These are phyloP conservation scores for Gopherus evgoodei DNA, from an alignment of 2,113 vertebrate genomes.

Conservation along the genomic window DNA sequence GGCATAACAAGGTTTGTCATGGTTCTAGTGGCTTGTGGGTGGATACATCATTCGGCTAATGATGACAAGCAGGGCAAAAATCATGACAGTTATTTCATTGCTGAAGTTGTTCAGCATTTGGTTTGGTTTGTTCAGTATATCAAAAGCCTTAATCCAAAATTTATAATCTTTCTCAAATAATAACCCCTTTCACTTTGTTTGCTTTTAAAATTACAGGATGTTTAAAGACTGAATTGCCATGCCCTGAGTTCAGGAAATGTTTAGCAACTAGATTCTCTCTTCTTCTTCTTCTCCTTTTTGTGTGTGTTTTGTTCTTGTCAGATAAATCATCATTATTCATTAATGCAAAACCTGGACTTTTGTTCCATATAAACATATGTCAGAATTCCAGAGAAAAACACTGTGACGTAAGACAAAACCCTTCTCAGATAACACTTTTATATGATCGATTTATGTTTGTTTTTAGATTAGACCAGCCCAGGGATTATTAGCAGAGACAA, in stretches of 20 bases:
- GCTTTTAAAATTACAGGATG: neutral
- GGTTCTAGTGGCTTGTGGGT: slow-evolving; percentile 6
- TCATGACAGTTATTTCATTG: slow-evolving; percentile 10
- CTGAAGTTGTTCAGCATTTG: neutral
- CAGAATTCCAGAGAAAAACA: neutral
- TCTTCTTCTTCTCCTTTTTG: neutral
- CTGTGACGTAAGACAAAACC: neutral
- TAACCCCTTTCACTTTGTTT: neutral
- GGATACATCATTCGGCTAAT: slow-evolving; percentile 11
- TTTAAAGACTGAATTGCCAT: neutral
- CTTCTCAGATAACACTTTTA: neutral
- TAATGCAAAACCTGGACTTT: slow-evolving; percentile 9
- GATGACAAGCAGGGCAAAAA: slow-evolving; percentile 48
- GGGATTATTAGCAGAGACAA: neutral
- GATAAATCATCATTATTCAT: neutral
- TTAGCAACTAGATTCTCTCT: neutral
- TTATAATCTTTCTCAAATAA: neutral
- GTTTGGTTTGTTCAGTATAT: neutral
- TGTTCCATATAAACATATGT: neutral
- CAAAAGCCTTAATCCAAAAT: neutral
- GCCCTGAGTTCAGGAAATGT: neutral
- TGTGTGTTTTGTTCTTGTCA: neutral
- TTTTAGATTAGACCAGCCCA: neutral
- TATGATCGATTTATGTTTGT: neutral
- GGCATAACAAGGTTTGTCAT: slow-evolving; percentile 28